Evolutionary conservation across 2,113 vertebrate species (phyloP).

Genomic region (Genyomyrus donnyi): DNA sequence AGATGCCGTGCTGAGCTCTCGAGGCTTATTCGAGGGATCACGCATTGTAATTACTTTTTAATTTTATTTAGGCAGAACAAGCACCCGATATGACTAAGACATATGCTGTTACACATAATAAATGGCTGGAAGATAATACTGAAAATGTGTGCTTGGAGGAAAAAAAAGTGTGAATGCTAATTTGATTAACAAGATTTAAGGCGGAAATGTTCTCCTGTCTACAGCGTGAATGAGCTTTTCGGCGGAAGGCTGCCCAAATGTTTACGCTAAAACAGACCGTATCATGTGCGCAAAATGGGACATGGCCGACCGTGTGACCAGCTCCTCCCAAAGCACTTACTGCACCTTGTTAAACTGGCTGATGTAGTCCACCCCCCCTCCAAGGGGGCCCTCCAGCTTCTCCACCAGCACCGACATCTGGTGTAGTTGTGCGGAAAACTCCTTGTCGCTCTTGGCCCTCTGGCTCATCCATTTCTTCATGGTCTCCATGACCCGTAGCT

Average conservation of each 20-base stretch:
- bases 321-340: background rate
- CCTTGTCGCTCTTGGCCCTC: conserved; percentile 82
- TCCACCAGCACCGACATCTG: conserved; percentile 73
- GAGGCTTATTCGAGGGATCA: background rate
- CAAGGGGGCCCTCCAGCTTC: conserved; percentile 65
- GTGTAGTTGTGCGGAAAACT: conserved; percentile 81
- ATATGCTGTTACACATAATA: background rate
- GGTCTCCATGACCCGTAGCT: conserved; percentile 85
- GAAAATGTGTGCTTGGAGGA: background rate
- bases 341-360: conserved; percentile 74
- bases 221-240: background rate
- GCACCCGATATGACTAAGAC: background rate
- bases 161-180: background rate
- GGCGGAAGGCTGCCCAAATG: background rate
- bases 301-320: background rate
- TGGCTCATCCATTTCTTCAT: conserved; percentile 95
- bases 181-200: background rate
- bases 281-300: background rate
- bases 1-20: background rate
- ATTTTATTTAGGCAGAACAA: background rate
- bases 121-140: background rate
- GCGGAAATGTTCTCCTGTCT: background rate
- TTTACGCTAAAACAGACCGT: background rate
- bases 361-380: conserved; percentile 46
- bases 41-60: background rate